A percentile compares a stretch with the other conserved stretches of the same genome.
phyloP scores from a whole-genome alignment of 1,140 invertebrate species.

The Belonocnema kinseyi region DNA sequence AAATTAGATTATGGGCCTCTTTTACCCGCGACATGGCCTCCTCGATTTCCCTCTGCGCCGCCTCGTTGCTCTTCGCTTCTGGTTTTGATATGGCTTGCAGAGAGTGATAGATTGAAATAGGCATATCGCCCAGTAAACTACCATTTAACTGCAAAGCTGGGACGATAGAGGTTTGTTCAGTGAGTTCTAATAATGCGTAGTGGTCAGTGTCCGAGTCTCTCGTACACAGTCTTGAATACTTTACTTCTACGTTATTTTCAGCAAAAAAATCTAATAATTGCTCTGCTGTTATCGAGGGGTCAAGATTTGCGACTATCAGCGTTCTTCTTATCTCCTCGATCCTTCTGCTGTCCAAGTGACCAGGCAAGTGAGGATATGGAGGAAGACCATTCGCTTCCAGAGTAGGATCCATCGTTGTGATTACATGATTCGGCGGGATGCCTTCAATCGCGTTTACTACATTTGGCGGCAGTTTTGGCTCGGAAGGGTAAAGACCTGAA shows the following conservation, averaged over 20 bases:
- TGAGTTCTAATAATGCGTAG: slow-evolving; percentile 95
- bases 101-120: slow-evolving; percentile 88
- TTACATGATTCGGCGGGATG: slow-evolving; percentile 85
- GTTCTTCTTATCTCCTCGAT: slow-evolving; percentile 98
- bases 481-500: slow-evolving; percentile 82
- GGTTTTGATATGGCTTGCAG: slow-evolving; percentile 94
- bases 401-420: slow-evolving; percentile 94
- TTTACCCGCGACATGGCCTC: slow-evolving; percentile 97
- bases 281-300: slow-evolving; percentile 81
- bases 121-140: slow-evolving; percentile 68
- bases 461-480: slow-evolving; percentile 91
- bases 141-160: slow-evolving; percentile 93
- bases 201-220: slow-evolving; percentile 84
- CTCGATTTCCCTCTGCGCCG: slow-evolving; percentile 95
- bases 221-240: slow-evolving; percentile 94
- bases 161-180: slow-evolving; percentile 92
- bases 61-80: slow-evolving; percentile 95
- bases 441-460: slow-evolving; percentile 93
- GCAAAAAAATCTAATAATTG: slow-evolving; percentile 91
- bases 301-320: slow-evolving; percentile 86
- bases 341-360: slow-evolving; percentile 90
- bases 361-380: slow-evolving; percentile 94
- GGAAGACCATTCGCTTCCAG: slow-evolving; percentile 89
- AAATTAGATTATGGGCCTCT: slow-evolving; percentile 95
- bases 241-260: slow-evolving; percentile 91